A percentile compares a stretch with the other conserved stretches of the same genome.
phyloP scores from a whole-genome alignment of 2,113 vertebrate genomes.

The Lepisosteus osseus region DNA sequence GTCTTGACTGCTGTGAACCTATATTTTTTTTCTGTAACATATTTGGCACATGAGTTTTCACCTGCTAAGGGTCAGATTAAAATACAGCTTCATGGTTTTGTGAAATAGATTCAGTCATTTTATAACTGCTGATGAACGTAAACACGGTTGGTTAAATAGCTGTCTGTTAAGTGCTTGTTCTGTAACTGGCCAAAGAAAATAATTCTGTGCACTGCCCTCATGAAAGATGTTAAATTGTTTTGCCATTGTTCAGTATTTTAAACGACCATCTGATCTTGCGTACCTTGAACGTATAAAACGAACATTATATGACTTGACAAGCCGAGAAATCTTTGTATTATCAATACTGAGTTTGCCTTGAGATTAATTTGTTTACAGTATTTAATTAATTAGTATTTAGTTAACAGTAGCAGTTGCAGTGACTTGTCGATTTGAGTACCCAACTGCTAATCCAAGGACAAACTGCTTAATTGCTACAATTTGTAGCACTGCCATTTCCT shows the following conservation, averaged over 20 bases:
- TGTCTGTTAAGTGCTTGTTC: constrained; percentile 48
- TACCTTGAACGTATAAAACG: no score
- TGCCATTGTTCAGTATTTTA: no score
- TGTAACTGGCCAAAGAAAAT: constrained; percentile 20
- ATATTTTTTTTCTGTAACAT: constrained; percentile 16
- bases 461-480: constrained; percentile 32
- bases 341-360: no score
- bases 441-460: no score
- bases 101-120: constrained; percentile 3
- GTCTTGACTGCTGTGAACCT: constrained; percentile 1
- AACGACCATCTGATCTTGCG: no score
- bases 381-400: no score
- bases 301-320: no score
- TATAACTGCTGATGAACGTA: constrained; percentile 14
- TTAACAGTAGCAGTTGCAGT: no score
- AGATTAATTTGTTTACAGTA: no score
- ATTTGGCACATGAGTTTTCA: constrained; percentile 29
- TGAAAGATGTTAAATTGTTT: constrained; percentile 17
- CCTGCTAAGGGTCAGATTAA: constrained; percentile 19
- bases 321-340: no score
- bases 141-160: constrained; percentile 20
- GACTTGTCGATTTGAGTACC: no score
- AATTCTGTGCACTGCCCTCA: constrained; percentile 13
- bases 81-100: constrained; percentile 8
- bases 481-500: constrained; percentile 17